Conservation (phyloP, 2,888 invertebrate genomes). For the Drosophila lacicola region DNA sequence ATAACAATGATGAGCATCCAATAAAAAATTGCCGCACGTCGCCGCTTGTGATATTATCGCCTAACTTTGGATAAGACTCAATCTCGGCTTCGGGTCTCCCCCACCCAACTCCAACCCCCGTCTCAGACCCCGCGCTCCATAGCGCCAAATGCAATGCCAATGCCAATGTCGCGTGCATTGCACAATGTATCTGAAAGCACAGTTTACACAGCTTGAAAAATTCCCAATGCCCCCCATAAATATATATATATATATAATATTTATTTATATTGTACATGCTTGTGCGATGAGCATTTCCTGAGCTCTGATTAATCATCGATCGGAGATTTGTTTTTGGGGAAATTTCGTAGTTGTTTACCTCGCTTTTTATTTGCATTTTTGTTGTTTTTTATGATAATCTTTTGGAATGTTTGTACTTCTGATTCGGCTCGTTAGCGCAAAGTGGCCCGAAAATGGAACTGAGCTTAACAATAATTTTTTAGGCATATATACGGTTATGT, state of each 20-base stretch:
- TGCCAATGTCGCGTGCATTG: conserved; percentile 51
- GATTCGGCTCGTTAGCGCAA: conserved; percentile 52
- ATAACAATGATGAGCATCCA: conserved; percentile 64
- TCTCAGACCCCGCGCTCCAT: not conserved
- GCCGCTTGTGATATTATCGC: conserved; percentile 67
- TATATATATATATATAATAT: conserved; percentile 2
- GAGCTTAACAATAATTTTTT: conserved; percentile 36
- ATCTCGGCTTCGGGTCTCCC: conserved; percentile 7
- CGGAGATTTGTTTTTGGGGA: conserved; percentile 12
- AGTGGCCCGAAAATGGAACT: conserved; percentile 26
- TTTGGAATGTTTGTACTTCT: conserved; percentile 57
- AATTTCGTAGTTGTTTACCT: conserved; percentile 27
- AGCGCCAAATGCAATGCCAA: conserved; percentile 36
- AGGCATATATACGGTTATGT: conserved; percentile 32
- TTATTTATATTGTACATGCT: not conserved
- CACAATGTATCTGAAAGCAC: conserved; percentile 33
- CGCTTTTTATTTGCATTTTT: conserved; percentile 1
- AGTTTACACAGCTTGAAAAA: conserved; percentile 21
- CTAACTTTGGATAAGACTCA: conserved; percentile 54
- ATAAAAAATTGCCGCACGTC: conserved; percentile 74
- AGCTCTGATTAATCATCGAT: conserved; percentile 39
- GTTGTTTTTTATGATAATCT: conserved; percentile 4
- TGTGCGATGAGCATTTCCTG: conserved; percentile 25
- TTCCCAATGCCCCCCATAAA: conserved; percentile 12
- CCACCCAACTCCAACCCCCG: not conserved